Base-by-base conservation (phyloP, 1,140 invertebrate species). In the Zaprionus tsacasi region DNA sequence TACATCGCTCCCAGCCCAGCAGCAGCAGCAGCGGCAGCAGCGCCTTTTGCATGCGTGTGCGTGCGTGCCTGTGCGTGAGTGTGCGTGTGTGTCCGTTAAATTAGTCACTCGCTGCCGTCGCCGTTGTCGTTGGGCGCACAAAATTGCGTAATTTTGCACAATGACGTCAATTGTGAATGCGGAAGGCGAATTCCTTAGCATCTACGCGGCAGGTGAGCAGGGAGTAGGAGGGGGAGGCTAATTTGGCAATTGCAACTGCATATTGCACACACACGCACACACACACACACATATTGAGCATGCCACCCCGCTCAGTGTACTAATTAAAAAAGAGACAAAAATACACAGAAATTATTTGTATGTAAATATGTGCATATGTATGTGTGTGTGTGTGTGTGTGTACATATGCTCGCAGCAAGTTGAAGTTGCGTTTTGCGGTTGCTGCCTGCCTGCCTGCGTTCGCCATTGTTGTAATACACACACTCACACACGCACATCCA, bases 121-220 rank as follows among this genome's bases (percentile, higher is more conserved):
- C 17, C 50, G 48, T 25, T 6, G 58, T n/a, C 35, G 61, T 50
- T 13, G 68, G 61, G 52, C 33, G 43, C 70, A 68, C 58, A 83
- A 76, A 72, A 35, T 86, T 88, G 76, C 83, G 83, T 88, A 87
- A 87, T 79, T 75, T 70, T 17, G 74, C 56, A 40, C 43, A 48
- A 83, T 79, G 82, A 82, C 82, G 79, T 82, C 82, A 86, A 86
- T 68, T 27, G 56, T 17, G 13, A 17, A 68, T 45, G 57, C 70
- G 65, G 43, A 45, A 58, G 63, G 35, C 55, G 36, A 30, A 66
- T 52, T 58, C 45, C 43, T 52, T 66, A 35, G 17, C 50, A 54
- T 54, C 3, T 30, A 6, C 50, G 10, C 25, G 25, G 12, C 50
- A 27, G 50, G 50, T 54, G 6, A 48, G 17, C 3, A 3, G 1